Percentiles rank a stretch among this genome's conserved stretches.
Conservation (phyloP, 2,888 invertebrate genomes). For the Plagiodera versicolora region DNA sequence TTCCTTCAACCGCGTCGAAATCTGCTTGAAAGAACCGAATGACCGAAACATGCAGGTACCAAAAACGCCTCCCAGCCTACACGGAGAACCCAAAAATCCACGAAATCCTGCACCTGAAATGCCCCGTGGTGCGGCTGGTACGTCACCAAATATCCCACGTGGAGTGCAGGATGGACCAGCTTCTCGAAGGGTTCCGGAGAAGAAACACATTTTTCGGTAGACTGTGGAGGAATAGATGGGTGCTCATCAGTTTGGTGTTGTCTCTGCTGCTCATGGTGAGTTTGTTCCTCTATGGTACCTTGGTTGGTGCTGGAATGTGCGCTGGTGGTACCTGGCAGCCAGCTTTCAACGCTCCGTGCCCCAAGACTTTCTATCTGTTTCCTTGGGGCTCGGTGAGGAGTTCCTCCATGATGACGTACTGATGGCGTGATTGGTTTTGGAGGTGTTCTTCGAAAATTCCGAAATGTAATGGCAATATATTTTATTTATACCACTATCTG, state of each 20-base stretch:
- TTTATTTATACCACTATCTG: too few relatives aligned
- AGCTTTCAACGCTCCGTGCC: conserved; percentile 12
- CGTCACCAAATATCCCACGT: conserved; percentile 34
- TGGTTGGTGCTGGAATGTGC: conserved; percentile 40
- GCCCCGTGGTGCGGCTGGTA: conserved; percentile 37
- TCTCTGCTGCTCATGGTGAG: conserved; percentile 34
- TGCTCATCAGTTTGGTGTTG: conserved; percentile 32
- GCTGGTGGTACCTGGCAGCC: conserved; percentile 24
- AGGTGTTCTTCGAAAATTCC: too few relatives aligned
- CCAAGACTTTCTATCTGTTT: conserved; percentile 14
- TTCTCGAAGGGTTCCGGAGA: conserved; percentile 21
- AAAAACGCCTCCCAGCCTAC: not conserved
- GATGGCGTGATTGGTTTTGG: not conserved
- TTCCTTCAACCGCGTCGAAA: not conserved
- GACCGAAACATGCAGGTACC: conserved; percentile 5
- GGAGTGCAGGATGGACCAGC: conserved; percentile 28
- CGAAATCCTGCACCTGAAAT: conserved; percentile 40
- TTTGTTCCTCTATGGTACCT: conserved; percentile 37
- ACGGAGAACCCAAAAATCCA: conserved; percentile 22
- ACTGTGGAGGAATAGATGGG: conserved; percentile 36
- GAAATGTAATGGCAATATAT: too few relatives aligned
- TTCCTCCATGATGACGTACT: conserved; percentile 5
- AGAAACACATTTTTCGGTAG: conserved; percentile 18
- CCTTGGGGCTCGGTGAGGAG: conserved; percentile 1
- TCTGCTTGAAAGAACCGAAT: not conserved